Conservation (phyloP, 2,113 vertebrate species). For the Xyliphius kryptos region DNA sequence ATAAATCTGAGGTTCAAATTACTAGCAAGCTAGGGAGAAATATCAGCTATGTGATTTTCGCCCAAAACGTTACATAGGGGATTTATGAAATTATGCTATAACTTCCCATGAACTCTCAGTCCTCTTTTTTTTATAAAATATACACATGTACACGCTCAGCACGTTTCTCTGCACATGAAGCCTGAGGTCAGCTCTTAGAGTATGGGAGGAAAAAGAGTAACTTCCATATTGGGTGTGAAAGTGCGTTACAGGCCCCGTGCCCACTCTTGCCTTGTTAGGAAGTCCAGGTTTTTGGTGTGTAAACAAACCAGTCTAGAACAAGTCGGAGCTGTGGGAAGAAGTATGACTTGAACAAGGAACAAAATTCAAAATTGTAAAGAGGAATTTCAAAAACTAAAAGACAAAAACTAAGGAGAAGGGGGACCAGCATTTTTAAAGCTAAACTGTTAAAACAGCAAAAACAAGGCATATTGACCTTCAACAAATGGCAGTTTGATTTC, state of each 20-base stretch:
- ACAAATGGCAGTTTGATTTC: constrained; percentile 52
- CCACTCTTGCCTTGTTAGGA: constrained; percentile 69
- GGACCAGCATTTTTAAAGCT: constrained; percentile 49
- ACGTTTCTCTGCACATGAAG: constrained; percentile 39
- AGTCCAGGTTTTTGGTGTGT: constrained; percentile 53
- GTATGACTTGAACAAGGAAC: constrained; percentile 27
- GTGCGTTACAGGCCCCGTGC: constrained; percentile 19
- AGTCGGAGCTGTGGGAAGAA: constrained; percentile 5
- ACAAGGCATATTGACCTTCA: constrained; percentile 51
- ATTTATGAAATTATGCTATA: not conserved
- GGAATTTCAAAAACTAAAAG: constrained; percentile 30
- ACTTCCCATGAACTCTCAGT: constrained; percentile 7
- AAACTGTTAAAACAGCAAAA: constrained; percentile 48
- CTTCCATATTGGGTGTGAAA: constrained; percentile 72
- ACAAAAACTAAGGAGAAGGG: constrained; percentile 29
- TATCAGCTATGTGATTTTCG: constrained; percentile 2
- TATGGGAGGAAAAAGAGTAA: constrained; percentile 42
- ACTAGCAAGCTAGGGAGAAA: not conserved
- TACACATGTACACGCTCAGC: constrained; percentile 12
- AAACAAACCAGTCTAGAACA: constrained; percentile 50
- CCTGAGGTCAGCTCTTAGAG: constrained; percentile 43
- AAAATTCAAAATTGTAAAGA: constrained; percentile 1
- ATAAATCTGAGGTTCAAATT: not conserved
- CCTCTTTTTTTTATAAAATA: constrained; percentile 15
- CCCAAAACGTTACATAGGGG: constrained; percentile 5